Evolutionary conservation across 2,113 vertebrate genomes (phyloP).

Genomic region (Plectropomus leopardus): DNA sequence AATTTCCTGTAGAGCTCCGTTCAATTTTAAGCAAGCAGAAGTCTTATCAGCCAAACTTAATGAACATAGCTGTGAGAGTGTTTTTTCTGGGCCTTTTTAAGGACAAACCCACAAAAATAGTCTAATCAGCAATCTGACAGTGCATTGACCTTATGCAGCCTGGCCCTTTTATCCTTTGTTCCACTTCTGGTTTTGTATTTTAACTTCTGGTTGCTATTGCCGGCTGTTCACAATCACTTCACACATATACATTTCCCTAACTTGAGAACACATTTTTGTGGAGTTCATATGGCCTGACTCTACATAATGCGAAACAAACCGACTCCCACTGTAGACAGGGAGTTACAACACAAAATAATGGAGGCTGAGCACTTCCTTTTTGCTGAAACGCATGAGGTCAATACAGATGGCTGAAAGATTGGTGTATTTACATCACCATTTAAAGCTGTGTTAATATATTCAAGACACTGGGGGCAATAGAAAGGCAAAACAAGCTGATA

Average conservation of each 20-base stretch:
- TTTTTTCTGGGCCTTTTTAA: no score
- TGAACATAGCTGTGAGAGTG: neutral
- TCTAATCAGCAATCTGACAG: no score
- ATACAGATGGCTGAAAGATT: neutral
- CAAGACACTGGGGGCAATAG: no score
- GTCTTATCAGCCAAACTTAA: neutral
- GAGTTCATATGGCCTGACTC: neutral
- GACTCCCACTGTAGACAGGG: neutral
- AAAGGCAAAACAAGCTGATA: neutral
- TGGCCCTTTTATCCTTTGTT: neutral
- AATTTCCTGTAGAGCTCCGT: neutral
- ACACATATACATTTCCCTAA: neutral
- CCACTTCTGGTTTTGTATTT: neutral
- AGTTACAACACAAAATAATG: neutral
- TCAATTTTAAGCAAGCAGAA: neutral
- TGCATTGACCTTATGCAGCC: no score
- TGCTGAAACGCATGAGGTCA: neutral
- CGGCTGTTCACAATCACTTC: neutral
- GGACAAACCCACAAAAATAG: no score
- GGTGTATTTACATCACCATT: neutral
- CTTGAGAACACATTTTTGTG: neutral
- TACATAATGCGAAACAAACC: neutral
- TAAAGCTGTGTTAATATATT: neutral
- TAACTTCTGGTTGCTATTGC: neutral
- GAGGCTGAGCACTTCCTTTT: neutral